phyloP scores from a whole-genome alignment of 1,140 invertebrate genomes.

The Drosophila tropicalis region DNA sequence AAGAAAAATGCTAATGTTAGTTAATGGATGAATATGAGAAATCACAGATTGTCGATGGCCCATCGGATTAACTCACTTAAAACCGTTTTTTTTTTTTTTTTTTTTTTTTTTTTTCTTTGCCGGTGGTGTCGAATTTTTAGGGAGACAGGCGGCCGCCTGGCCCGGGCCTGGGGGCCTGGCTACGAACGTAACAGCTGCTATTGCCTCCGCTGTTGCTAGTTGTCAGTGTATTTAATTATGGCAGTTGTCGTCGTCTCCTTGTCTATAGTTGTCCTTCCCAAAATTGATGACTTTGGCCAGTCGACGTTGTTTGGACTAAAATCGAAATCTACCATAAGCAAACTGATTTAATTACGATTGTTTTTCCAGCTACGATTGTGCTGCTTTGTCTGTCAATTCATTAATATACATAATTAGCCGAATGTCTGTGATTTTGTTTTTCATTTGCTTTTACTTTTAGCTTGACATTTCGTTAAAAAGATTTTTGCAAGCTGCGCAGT shows the following conservation, averaged over 20 bases:
- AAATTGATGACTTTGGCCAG: not conserved
- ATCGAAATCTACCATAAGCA: not conserved
- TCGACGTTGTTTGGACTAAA: not conserved
- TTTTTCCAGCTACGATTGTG: not conserved
- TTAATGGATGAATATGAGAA: not conserved
- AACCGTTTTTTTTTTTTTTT: not conserved
- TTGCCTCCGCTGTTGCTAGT: not conserved
- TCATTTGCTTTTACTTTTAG: not conserved
- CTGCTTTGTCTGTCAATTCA: slow-evolving; percentile 33
- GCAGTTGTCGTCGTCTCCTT: slow-evolving; percentile 1
- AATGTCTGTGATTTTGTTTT: not conserved
- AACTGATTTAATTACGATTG: not conserved
- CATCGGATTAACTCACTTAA: not conserved
- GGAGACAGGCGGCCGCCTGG: slow-evolving; percentile 7
- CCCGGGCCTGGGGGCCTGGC: slow-evolving; percentile 8
- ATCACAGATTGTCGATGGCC: not conserved
- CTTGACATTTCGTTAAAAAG: slow-evolving; percentile 29
- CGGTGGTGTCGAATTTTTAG: not conserved
- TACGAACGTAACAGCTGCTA: not conserved
- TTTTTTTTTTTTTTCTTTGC: not conserved
- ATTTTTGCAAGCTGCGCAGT: slow-evolving; percentile 35
- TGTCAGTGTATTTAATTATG: slow-evolving; percentile 5
- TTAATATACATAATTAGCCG: not conserved
- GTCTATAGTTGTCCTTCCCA: slow-evolving; percentile 3
- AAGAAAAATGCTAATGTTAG: not conserved